Base-by-base conservation (phyloP, 2,888 invertebrate genomes). In the Drosophila anomelani region DNA sequence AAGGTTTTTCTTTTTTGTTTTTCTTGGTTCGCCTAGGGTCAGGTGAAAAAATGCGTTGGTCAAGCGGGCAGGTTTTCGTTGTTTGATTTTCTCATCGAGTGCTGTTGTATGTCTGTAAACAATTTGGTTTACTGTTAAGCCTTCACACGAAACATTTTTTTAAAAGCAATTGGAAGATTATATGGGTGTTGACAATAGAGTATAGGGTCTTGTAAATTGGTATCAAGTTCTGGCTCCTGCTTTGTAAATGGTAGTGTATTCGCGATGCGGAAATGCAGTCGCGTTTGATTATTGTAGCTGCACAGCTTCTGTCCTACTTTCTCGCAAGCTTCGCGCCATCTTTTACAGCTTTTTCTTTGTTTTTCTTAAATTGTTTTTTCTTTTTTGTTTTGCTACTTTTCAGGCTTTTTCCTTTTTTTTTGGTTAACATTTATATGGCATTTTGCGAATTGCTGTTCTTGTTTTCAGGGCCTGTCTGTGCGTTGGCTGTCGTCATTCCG, bases 181-280 rank as follows among this genome's bases (percentile, higher is more conserved):
- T 36, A 53, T 36, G 43, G 41, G 26, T 12, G n/a, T 9, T 66
- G 59, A 47, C 61, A 55, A 75, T 36, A 51, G 43, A 36, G 51
- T 77, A 64, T 68, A 59, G 67, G 58, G 69, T 56, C 63, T 83
- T 73, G 78, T 83, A 84, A 80, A 77, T 80, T 75, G 84, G 77
- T 77, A 86, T 81, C 78, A 86, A 84, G 74, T 71, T 67, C 38
- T 38, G 54, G 59, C 63, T 64, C 17, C 79, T 77, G 78, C 77
- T 29, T 80, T 80, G 79, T 80, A 86, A 84, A 86, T 82, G 88
- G 84, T 88, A 84, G 84, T 85, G 76, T 84, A 68, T 78, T 73
- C 83, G 78, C 78, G 63, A 78, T 56, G 59, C 82, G 80, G 67
- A 82, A 85, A 64, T 80, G 71, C 74, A 81, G 77, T 79, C 79